phyloP scores from a whole-genome alignment of 2,797 vertebrate genomes.

The Gambelia wislizenii region DNA sequence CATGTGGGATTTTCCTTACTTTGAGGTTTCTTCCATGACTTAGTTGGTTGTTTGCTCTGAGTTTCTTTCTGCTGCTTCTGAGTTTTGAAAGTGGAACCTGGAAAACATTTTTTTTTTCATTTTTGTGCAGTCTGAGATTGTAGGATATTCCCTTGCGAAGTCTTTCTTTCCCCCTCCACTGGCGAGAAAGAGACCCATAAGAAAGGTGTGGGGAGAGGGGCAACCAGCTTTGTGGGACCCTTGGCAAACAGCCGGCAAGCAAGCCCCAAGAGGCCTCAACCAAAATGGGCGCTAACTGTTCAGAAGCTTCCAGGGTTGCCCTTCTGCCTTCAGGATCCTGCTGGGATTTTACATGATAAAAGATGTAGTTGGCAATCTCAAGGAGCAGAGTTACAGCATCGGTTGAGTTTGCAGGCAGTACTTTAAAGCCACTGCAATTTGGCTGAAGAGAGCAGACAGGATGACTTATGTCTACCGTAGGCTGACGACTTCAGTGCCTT shows the following conservation, averaged over 20 bases:
- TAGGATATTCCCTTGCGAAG: constrained; percentile 43
- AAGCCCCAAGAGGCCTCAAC: constrained; percentile 61
- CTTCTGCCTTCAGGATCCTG: constrained; percentile 71
- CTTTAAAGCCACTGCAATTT: constrained; percentile 11
- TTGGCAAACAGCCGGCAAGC: background rate
- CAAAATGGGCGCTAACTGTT: constrained; percentile 59
- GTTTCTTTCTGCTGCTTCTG: constrained; percentile 86
- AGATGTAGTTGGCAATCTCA: constrained; percentile 37
- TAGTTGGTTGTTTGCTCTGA: constrained; percentile 83
- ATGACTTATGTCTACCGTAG: background rate
- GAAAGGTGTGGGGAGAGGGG: fast-evolving
- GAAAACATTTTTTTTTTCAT: constrained; percentile 75
- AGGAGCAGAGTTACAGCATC: constrained; percentile 8
- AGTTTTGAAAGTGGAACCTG: constrained; percentile 85
- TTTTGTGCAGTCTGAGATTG: constrained; percentile 69
- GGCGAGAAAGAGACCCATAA: constrained; percentile 42
- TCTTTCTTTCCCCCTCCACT: constrained; percentile 63
- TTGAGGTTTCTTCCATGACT: constrained; percentile 85
- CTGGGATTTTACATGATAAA: constrained; percentile 44
- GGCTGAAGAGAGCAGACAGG: constrained; percentile 33
- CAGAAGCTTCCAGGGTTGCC: constrained; percentile 68
- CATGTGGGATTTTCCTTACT: constrained; percentile 77
- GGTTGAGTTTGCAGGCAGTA: constrained; percentile 4
- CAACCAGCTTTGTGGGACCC: constrained; percentile 40
- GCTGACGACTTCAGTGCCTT: background rate